Conservation (phyloP, 2,888 invertebrate species). For the Caenorhabditis zanzibari region DNA sequence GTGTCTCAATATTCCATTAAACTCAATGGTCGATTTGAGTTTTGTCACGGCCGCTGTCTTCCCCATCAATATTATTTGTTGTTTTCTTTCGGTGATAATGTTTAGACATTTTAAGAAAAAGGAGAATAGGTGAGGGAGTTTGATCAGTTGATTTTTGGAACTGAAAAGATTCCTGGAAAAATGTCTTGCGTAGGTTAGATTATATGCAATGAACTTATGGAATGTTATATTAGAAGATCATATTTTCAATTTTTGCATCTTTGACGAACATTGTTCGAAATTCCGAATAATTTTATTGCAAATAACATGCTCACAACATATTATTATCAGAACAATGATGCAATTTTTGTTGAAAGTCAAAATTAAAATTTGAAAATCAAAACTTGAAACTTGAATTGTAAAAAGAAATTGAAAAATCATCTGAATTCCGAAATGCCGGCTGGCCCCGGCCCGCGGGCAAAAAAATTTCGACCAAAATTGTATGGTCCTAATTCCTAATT, state of each 20-base stretch:
- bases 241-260: neutral
- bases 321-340: too few relatives aligned
- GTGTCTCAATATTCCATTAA: slow-evolving; percentile 46
- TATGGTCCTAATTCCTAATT: too few relatives aligned
- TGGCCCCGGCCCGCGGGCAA: too few relatives aligned
- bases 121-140: slow-evolving; percentile 30
- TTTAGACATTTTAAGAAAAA: slow-evolving; percentile 50
- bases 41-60: slow-evolving; percentile 40
- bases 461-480: too few relatives aligned
- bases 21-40: slow-evolving; percentile 43
- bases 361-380: too few relatives aligned
- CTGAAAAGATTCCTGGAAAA: neutral
- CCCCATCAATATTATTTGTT: slow-evolving; percentile 50
- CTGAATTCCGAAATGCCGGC: too few relatives aligned
- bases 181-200: neutral
- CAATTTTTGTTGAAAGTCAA: too few relatives aligned
- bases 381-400: too few relatives aligned
- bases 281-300: too few relatives aligned
- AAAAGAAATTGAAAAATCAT: too few relatives aligned
- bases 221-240: neutral
- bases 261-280: too few relatives aligned
- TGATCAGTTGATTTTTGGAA: neutral
- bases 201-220: neutral
- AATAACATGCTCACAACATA: too few relatives aligned
- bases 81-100: slow-evolving; percentile 44